Base-by-base conservation (phyloP, 2,888 invertebrate species). In the Drosophila percnosoma region DNA sequence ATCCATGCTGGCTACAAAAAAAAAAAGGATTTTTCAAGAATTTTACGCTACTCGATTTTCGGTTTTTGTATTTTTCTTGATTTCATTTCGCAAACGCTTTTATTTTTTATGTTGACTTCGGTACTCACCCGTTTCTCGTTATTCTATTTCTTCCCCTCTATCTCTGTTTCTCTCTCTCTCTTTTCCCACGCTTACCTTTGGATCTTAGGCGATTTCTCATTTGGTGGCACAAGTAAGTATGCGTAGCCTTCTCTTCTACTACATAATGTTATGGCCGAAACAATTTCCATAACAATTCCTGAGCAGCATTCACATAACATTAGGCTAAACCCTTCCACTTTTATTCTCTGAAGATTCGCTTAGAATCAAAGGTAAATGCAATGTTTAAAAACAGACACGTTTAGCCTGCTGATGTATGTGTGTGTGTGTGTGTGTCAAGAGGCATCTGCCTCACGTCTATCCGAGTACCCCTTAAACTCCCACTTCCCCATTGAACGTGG, bases 191-290 rank as follows among this genome's bases (percentile, higher is more conserved):
- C 48, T 59, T 38, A 61, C 52, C 27, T 27, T 40, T 36, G 61
- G 53, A 63, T 64, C 65, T 79, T 81, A 96, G 96, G 95, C 95
- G 96, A 96, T 94, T 95, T 95, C 90, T 94, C 95, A 91, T 95
- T 95, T 95, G 96, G 95, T 95, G 95, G 95, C 93, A 95, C 95
- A 93, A 95, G 95, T 95, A 94, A 95, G 95, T 95, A 85, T 81
- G 61, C 67, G 68, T 66, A 59, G 64, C 59, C 59, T 49, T 66
- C 57, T 55, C 52, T 52, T 48, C 51, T 61, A 40, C 54, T 66
- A 80, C 68, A 68, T 58, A 75, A 80, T 80, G 68, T 83, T 74
- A 90, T 78, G 68, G 89, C 82, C 75, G 89, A 85, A 91, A 90
- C 88, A 87, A 89, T 91, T 90, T 90, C 88, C 91, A 89, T 91